phyloP scores from a whole-genome alignment of 2,888 invertebrate species.

The Lepetodrilus schrolli region DNA sequence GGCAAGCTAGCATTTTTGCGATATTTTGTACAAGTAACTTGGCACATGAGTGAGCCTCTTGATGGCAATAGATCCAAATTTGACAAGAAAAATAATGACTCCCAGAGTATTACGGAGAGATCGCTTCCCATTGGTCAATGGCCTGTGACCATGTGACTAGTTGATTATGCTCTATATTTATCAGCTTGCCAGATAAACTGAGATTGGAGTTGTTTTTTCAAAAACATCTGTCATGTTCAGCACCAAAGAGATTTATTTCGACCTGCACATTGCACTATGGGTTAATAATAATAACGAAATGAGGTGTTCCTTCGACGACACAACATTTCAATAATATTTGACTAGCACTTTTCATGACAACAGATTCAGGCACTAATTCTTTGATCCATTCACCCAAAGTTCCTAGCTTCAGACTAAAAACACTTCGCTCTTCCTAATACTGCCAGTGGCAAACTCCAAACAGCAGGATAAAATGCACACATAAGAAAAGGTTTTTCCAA shows the following conservation, averaged over 20 bases:
- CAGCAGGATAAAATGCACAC: constrained; percentile 19
- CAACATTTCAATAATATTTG: not conserved
- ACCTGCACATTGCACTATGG: constrained; percentile 1
- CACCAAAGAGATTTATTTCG: constrained; percentile 2
- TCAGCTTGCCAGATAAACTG: not conserved
- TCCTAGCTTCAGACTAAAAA: not conserved
- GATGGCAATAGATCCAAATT: not conserved
- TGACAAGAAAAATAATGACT: not conserved
- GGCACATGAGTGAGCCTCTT: not conserved
- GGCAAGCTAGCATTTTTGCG: not conserved
- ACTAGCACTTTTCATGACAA: constrained; percentile 25
- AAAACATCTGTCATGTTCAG: not conserved
- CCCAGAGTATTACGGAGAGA: not conserved
- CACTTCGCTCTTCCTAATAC: not conserved
- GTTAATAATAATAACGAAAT: not conserved
- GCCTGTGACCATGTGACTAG: constrained; percentile 23
- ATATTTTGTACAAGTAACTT: not conserved
- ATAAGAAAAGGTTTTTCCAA: not conserved
- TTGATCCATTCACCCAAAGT: not conserved
- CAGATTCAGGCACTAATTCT: constrained; percentile 6
- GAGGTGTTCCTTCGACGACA: not conserved
- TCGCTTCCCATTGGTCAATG: constrained; percentile 22
- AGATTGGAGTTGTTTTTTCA: not conserved
- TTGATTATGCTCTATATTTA: constrained; percentile 14
- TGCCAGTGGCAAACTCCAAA: constrained; percentile 12